Conservation (phyloP, 2,113 vertebrate species). For the Hystrix brachyura region DNA sequence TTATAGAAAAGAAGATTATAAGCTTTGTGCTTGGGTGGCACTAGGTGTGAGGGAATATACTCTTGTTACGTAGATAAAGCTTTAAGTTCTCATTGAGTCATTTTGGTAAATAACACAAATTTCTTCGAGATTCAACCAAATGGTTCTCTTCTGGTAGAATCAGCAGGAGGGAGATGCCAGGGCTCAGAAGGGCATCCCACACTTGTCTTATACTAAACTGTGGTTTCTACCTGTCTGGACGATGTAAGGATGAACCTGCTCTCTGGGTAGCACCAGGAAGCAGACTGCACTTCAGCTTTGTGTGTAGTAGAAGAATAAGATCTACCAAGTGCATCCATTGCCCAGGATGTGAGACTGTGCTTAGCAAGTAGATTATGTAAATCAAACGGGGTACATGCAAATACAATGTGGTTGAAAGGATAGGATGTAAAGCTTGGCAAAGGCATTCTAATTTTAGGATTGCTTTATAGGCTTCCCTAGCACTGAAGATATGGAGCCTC, state of each 20-base stretch:
- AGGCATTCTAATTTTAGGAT: neutral
- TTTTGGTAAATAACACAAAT: neutral
- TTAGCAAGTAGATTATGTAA: neutral
- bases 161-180: neutral
- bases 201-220: neutral
- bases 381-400: neutral
- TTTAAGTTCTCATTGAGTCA: neutral
- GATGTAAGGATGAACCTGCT: neutral
- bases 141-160: neutral
- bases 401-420: neutral
- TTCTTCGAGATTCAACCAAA: slow-evolving; percentile 1
- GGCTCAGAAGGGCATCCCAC: neutral
- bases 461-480: neutral
- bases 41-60: neutral
- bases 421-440: neutral
- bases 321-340: neutral
- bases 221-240: neutral
- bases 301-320: neutral
- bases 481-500: neutral
- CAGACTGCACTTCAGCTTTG: neutral
- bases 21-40: neutral
- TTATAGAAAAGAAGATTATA: neutral
- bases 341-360: neutral
- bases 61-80: neutral
- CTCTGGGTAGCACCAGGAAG: neutral